A percentile compares a stretch with the other conserved stretches of the same genome.
These are phyloP conservation scores for Caenorhabditis uteleia DNA, from an alignment of 2,888 invertebrate species.

Conservation along the genomic window DNA sequence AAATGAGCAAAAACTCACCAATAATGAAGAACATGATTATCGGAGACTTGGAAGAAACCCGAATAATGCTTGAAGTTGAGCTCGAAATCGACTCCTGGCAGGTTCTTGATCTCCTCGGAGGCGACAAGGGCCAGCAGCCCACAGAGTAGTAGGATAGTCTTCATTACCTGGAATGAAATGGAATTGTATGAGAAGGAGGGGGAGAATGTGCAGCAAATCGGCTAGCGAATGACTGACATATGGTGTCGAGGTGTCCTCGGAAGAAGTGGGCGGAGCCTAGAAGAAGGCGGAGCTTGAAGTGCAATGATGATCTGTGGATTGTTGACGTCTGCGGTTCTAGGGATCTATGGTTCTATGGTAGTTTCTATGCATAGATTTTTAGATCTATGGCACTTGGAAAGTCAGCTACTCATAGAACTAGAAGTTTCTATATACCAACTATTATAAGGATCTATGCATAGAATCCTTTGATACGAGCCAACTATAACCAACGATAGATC, in stretches of 20 bases:
- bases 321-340: too few species aligned
- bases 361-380: too few species aligned
- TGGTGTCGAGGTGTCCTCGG: neutral
- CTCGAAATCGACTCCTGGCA: slow-evolving; percentile 62
- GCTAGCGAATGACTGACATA: too few species aligned
- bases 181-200: slow-evolving; percentile 8
- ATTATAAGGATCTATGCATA: too few species aligned
- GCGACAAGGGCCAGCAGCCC: slow-evolving; percentile 11
- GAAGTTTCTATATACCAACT: too few species aligned
- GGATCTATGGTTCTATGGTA: too few species aligned
- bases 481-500: too few species aligned
- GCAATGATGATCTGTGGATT: too few species aligned
- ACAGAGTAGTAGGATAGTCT: slow-evolving; percentile 11
- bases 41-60: slow-evolving; percentile 70
- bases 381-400: too few species aligned
- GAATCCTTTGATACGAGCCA: too few species aligned
- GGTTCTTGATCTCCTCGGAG: slow-evolving; percentile 58
- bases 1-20: slow-evolving; percentile 67
- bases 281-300: too few species aligned
- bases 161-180: neutral
- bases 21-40: slow-evolving; percentile 71
- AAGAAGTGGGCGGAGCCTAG: neutral
- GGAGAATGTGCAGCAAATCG: slow-evolving; percentile 7
- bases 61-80: slow-evolving; percentile 67
- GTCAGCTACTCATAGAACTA: too few species aligned